These are phyloP conservation scores for Pantherophis alleghaniensis DNA, from an alignment of 2,797 vertebrate species.

Conservation along the genomic window DNA sequence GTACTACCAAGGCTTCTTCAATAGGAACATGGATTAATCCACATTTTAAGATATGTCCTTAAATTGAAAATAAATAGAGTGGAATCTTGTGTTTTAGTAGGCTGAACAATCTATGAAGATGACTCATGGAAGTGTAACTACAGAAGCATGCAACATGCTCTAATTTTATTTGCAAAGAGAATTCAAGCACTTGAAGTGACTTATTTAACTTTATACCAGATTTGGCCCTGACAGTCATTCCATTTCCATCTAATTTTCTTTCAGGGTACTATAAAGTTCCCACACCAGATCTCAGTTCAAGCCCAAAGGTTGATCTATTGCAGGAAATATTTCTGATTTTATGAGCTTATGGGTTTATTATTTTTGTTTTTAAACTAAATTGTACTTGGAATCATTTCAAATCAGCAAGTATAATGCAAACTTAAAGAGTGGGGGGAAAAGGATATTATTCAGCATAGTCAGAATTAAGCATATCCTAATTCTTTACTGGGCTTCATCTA, in stretches of 20 bases:
- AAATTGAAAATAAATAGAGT: background rate
- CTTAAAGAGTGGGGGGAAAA: background rate
- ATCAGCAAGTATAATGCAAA: background rate
- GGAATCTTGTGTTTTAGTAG: background rate
- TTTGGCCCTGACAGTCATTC: background rate
- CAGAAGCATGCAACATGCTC: background rate
- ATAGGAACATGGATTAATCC: conserved; percentile 10
- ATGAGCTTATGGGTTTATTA: background rate
- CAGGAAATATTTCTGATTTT: background rate
- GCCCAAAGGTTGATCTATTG: background rate
- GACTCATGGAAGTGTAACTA: background rate
- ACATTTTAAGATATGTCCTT: conserved; percentile 8
- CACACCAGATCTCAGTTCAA: background rate
- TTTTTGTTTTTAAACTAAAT: background rate
- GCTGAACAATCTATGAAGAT: background rate
- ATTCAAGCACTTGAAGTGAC: background rate
- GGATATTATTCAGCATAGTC: conserved; percentile 16
- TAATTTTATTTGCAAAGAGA: background rate
- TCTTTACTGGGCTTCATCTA: conserved; percentile 48
- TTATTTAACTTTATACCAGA: background rate
- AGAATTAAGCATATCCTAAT: conserved; percentile 39
- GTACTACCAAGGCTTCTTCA: background rate
- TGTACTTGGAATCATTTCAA: background rate
- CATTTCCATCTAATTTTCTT: background rate
- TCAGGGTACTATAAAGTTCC: background rate